Base-by-base conservation (phyloP, 2,888 invertebrate genomes). In the Agrotis exclamationis region DNA sequence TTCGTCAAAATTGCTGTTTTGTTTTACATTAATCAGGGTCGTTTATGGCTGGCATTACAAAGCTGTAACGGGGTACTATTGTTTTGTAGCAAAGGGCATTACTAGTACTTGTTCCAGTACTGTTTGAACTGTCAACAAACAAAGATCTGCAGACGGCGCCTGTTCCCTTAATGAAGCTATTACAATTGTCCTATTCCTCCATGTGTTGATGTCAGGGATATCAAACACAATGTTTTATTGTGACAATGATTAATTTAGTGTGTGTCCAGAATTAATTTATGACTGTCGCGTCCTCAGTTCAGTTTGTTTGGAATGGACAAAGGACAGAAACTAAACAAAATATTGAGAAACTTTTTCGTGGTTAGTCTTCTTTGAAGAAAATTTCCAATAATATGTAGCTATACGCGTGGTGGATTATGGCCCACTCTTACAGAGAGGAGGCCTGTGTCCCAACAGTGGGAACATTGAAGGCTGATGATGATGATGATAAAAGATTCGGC, bases 181-280 rank as follows among this genome's bases (percentile, higher is more conserved):
- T 33, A 54, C n/a, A 5, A n/a, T 48, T n/a, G 0, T 33, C 33
- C n/a, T 33, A 6, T 6, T n/a, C 50, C 33, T 18, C 39, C 45
- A 28, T 9, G 47, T 16, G 16, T 45, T 39, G 20, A 22, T 18
- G 33, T 50, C 39, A 44, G 22, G 5, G 22, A 2, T 6, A 45
- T 22, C 2, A 33, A n/a, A 57, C 5, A 70, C 20, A 45, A 59
- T 59, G 20, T 70, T 47, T 70, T 70, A n/a, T 69, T 51, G 33
- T 14, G 9, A 39, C n/a, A 14, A 33, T 24, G 20, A 71, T 47
- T 47, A n/a, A 33, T 4, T 24, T 39, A 28, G 58, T 63, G 28
- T 51, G 70, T 60, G 57, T n/a, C n/a, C 5, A 16, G 50, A 50
- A 73, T 58, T 63, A 63, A 63, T 64, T 73, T 59, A 73, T 44